Evolutionary conservation across 2,797 vertebrate genomes (phyloP), one percentile per base, ranked within the genome.

Genomic region (Gambusia yucatana): DNA sequence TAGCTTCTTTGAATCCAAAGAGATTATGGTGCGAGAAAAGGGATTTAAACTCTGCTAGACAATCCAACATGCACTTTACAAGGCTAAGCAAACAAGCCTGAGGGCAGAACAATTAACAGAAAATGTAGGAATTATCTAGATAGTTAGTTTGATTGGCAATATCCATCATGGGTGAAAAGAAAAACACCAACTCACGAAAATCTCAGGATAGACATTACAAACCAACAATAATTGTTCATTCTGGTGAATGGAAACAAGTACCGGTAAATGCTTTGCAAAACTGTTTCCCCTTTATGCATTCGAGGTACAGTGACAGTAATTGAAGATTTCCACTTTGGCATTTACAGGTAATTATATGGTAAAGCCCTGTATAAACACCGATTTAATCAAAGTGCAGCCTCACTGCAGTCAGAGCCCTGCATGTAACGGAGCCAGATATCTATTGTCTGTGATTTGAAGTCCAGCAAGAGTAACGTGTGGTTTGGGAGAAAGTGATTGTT

Each of bases 401-500:
- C 17, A 71, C 75, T 77, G n/a, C 47, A 81, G 72, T 78, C 43
- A 71, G 43, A 46, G 17, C 67, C 81, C 57, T 77, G 61, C 47
- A 71, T 67, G 36, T 22, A 52, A 78, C 52, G 6, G 10, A 65
- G 72, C 75, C 39, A 55, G 52, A 78, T 46, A 46, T 47, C 8
- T 72, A 39, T 50, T 76, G 80, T 87, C 76, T 73, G 77, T 78
- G 80, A 86, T 78, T 82, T 86, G 39, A 72, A 57, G 20, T 50
- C 76, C 77, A 78, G 77, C 52, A 17, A 43, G 69, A 80, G 81
- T 46, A 78, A 77, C 72, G 44, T 92, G 93, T 72, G 89, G 89
- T 93, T 90, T 87, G 22, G 76, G 84, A 88, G 89, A 89, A 84
- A 91, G 80, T 92, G 81, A 94, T 84, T 80, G 82, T 81, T 89